These are phyloP conservation scores for Drosophila paranaensis DNA, from an alignment of 2,888 invertebrate genomes.

Conservation along the genomic window DNA sequence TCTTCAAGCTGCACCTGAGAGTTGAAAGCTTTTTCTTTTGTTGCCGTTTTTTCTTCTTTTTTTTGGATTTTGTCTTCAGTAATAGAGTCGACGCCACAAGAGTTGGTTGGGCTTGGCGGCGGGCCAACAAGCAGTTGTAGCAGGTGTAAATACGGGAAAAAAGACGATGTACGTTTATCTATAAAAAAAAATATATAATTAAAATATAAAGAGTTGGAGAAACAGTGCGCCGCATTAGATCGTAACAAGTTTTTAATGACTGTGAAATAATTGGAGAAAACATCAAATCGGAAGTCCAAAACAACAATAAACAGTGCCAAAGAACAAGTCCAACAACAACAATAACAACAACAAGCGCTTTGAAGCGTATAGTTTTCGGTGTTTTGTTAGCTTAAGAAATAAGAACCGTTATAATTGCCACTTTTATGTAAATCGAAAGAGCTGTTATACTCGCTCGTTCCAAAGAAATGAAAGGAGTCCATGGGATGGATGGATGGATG, in stretches of 20 bases:
- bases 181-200: conserved; percentile 20
- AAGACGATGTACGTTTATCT: conserved; percentile 14
- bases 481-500: too few relatives aligned
- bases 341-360: conserved; percentile 5
- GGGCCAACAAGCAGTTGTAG: conserved; percentile 23
- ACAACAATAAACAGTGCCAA: conserved; percentile 13
- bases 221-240: background rate
- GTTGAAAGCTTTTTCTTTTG: conserved; percentile 34
- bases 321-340: conserved; percentile 9
- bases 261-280: conserved; percentile 8
- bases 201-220: conserved; percentile 20
- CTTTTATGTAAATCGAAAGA: conserved; percentile 19
- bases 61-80: conserved; percentile 39
- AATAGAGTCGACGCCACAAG: conserved; percentile 61
- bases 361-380: conserved; percentile 9
- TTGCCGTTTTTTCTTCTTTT: conserved; percentile 21
- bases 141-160: conserved; percentile 61
- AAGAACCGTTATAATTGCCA: conserved; percentile 34
- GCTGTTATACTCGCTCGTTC: background rate
- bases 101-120: conserved; percentile 56
- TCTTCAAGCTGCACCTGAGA: conserved; percentile 38
- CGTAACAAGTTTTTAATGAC: conserved; percentile 9
- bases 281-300: conserved; percentile 30
- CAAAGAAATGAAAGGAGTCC: conserved; percentile 2
- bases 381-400: conserved; percentile 15